Evolutionary conservation across 2,888 invertebrate genomes (phyloP).

Genomic region (Lottia scabra): DNA sequence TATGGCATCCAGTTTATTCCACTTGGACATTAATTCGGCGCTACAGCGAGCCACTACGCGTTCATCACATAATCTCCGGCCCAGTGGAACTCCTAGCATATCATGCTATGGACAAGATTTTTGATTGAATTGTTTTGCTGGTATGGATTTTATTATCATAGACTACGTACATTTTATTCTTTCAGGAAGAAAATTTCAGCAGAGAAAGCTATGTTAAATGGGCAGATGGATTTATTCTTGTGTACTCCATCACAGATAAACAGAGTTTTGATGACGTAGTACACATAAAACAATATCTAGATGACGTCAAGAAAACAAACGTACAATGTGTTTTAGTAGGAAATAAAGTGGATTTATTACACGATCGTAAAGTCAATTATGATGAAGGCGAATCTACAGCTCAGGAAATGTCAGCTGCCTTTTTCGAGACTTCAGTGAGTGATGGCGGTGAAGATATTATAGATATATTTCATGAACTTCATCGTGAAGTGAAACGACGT

Average conservation of each 20-base stretch:
- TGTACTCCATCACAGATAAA: slow-evolving; percentile 62
- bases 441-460: slow-evolving; percentile 65
- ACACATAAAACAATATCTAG: slow-evolving; percentile 55
- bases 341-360: slow-evolving; percentile 61
- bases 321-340: slow-evolving; percentile 63
- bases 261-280: slow-evolving; percentile 59
- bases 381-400: slow-evolving; percentile 61
- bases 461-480: slow-evolving; percentile 66
- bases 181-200: slow-evolving; percentile 52
- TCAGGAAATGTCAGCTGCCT: slow-evolving; percentile 62
- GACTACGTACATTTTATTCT: slow-evolving; percentile 11
- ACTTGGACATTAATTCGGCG: too few species aligned
- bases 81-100: too few species aligned
- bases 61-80: too few species aligned
- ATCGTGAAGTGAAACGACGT: slow-evolving; percentile 62
- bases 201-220: slow-evolving; percentile 60
- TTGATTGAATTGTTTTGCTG: too few species aligned
- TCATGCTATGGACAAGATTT: too few species aligned
- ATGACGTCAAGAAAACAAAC: slow-evolving; percentile 60
- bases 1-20: too few species aligned
- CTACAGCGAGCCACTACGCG: too few species aligned
- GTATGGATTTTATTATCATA: too few species aligned
- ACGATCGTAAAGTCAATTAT: slow-evolving; percentile 52
- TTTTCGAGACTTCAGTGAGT: slow-evolving; percentile 66
- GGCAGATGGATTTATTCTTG: slow-evolving; percentile 65